Conservation (phyloP, 2,888 invertebrate genomes). For the Leucania comma region DNA sequence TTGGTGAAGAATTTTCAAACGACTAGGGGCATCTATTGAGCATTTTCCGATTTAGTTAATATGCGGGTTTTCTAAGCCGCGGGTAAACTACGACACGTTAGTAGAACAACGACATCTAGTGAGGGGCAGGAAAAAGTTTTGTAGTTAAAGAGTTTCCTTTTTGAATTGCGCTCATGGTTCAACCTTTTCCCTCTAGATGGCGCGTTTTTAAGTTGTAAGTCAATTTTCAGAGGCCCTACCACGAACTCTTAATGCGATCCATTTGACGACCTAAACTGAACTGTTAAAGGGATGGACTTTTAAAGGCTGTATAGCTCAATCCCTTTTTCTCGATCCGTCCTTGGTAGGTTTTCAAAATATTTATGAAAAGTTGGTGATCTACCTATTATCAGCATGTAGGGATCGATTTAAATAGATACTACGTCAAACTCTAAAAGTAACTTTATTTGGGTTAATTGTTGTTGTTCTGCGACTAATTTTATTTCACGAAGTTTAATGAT, state of each 20-base stretch:
- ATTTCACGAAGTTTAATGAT: constrained; percentile 10
- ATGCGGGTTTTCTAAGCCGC: neutral
- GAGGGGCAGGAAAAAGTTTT: neutral
- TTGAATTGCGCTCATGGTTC: constrained; percentile 5
- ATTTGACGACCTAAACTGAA: too few relatives aligned
- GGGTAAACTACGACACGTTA: neutral
- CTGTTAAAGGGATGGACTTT: too few relatives aligned
- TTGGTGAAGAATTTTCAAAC: neutral
- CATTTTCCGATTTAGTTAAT: constrained; percentile 3
- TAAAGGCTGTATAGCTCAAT: too few relatives aligned
- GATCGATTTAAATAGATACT: constrained; percentile 9
- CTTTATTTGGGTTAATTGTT: constrained; percentile 15
- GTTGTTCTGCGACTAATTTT: neutral
- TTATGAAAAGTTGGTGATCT: constrained; percentile 1
- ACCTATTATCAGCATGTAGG: neutral
- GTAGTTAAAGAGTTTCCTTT: neutral
- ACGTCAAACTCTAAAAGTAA: neutral
- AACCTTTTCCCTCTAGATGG: constrained; percentile 8
- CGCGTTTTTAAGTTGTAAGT: constrained; percentile 3
- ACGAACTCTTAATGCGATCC: too few relatives aligned
- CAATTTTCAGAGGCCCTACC: neutral
- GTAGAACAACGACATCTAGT: constrained; percentile 54
- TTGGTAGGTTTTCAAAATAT: neutral
- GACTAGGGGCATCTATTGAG: constrained; percentile 39
- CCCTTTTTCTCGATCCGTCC: too few relatives aligned